These are phyloP conservation scores for Zenarchopterus dispar DNA, from an alignment of 2,797 vertebrate genomes.

Conservation along the genomic window DNA sequence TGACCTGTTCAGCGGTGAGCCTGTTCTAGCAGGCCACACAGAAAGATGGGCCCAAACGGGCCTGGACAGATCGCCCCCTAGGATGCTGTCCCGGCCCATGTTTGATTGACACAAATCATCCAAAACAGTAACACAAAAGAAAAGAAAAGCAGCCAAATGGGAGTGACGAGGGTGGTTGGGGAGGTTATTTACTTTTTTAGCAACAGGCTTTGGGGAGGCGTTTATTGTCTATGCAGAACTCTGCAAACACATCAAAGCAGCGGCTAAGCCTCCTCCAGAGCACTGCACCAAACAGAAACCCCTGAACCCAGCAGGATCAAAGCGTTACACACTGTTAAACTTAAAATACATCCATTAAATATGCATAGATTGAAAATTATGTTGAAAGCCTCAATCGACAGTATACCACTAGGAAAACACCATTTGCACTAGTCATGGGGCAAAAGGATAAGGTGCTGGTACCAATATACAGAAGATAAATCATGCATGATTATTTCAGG, in stretches of 20 bases:
- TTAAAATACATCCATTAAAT: constrained; percentile 42
- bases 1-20: constrained; percentile 25
- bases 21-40: constrained; percentile 55
- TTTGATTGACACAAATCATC: constrained; percentile 19
- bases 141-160: constrained; percentile 27
- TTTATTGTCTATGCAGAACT: constrained; percentile 57
- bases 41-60: constrained; percentile 69
- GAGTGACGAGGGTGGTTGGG: background rate
- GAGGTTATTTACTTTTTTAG: constrained; percentile 17
- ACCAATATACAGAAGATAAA: background rate
- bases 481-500: background rate
- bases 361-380: constrained; percentile 44
- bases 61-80: constrained; percentile 56
- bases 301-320: constrained; percentile 59
- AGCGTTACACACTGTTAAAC: constrained; percentile 36
- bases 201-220: constrained; percentile 30
- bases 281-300: constrained; percentile 63
- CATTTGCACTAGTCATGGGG: constrained; percentile 2
- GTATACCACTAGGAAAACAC: constrained; percentile 2
- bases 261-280: constrained; percentile 55
- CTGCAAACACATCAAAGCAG: constrained; percentile 63
- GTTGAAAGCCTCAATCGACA: constrained; percentile 34
- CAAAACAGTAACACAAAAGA: constrained; percentile 50
- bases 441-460: constrained; percentile 2
- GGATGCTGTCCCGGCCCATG: constrained; percentile 42